Evolutionary conservation across 2,113 vertebrate species (phyloP).

Genomic region (Eptesicus fuscus): DNA sequence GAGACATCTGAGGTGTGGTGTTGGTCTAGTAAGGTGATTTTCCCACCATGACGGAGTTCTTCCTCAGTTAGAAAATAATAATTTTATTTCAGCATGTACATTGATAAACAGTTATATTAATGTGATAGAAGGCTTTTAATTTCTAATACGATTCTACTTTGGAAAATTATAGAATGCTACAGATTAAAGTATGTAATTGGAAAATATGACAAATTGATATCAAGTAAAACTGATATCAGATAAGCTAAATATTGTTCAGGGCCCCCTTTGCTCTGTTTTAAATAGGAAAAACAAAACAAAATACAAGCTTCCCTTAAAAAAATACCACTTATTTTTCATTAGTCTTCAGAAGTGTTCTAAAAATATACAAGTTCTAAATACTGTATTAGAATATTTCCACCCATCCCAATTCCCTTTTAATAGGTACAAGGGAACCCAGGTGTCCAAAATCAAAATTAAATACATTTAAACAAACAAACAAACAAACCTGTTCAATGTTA

Average conservation of each 20-base stretch:
- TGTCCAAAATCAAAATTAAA: neutral
- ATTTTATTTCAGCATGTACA: neutral
- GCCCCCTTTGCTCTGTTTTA: neutral
- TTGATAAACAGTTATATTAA: neutral
- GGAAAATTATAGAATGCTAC: neutral
- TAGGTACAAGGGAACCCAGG: neutral
- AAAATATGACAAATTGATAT: neutral
- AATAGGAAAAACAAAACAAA: neutral
- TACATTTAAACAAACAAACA: neutral
- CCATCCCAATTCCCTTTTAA: neutral
- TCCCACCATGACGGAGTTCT: neutral
- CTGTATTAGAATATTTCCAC: neutral
- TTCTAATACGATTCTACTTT: neutral
- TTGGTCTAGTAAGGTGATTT: neutral
- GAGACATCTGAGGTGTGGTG: neutral
- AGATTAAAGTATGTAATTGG: neutral
- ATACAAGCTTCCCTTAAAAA: neutral
- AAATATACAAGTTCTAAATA: neutral
- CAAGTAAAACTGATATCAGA: neutral
- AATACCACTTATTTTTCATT: neutral
- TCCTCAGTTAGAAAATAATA: neutral
- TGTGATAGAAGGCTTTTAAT: neutral
- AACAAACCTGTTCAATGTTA: neutral
- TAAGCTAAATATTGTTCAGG: neutral
- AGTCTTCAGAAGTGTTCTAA: neutral